Percentiles rank a stretch among this genome's conserved stretches.
These are phyloP conservation scores for Paramisgurnus dabryanus DNA, from an alignment of 2,113 vertebrate species.

Conservation along the genomic window DNA sequence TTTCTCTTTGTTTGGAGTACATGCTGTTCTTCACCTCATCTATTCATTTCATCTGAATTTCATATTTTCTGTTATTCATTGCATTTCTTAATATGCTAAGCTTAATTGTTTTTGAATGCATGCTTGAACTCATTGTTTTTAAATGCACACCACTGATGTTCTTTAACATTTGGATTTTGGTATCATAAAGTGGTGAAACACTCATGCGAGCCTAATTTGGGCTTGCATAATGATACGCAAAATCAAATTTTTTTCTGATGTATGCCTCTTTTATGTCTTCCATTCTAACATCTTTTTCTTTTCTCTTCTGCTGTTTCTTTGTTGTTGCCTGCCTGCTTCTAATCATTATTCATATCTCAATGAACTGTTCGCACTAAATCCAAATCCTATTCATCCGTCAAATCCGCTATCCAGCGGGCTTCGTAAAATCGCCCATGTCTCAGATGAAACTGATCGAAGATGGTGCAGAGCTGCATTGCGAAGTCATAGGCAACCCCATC, in stretches of 20 bases:
- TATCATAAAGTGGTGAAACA: slow-evolving; percentile 10
- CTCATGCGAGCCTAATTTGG: neutral
- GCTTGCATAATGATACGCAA: slow-evolving; percentile 18
- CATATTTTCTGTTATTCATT: neutral
- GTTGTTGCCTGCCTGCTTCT: slow-evolving; percentile 30
- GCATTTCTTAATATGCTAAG: neutral
- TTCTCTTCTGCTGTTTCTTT: slow-evolving; percentile 6
- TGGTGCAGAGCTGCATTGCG: slow-evolving; percentile 85
- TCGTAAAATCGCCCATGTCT: slow-evolving; percentile 86
- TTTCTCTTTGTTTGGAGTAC: neutral
- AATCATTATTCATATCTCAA: slow-evolving; percentile 52
- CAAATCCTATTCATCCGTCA: slow-evolving; percentile 21
- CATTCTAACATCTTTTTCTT: slow-evolving; percentile 46
- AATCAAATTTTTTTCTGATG: slow-evolving; percentile 7
- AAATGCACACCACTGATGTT: slow-evolving; percentile 12
- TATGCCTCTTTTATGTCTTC: slow-evolving; percentile 12
- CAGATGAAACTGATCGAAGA: slow-evolving; percentile 77
- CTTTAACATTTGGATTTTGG: slow-evolving; percentile 41
- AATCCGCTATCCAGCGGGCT: slow-evolving; percentile 77
- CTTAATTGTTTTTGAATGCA: slow-evolving; percentile 3
- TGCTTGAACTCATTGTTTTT: slow-evolving; percentile 33
- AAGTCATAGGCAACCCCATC: slow-evolving; percentile 85
- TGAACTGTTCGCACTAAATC: slow-evolving; percentile 54
- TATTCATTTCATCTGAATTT: neutral
- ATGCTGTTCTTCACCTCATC: slow-evolving; percentile 19